Evolutionary conservation across 2,888 invertebrate species (phyloP).

Genomic region (Euzophera pinguis): DNA sequence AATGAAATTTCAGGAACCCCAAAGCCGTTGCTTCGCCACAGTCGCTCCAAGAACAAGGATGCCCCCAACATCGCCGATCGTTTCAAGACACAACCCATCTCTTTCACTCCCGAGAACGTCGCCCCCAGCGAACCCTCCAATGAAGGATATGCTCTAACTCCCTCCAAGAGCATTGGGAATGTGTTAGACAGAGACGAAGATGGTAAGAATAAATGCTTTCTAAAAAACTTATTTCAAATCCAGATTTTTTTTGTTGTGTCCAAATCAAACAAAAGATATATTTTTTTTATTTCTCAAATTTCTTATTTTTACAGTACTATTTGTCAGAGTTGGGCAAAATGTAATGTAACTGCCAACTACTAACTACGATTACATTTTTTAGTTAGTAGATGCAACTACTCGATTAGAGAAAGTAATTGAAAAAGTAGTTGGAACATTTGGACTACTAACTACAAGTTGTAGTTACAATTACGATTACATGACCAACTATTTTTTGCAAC

Average conservation of each 20-base stretch:
- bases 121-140: conserved; percentile 28
- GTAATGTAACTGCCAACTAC: too few species aligned
- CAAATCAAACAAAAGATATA: neutral
- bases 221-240: neutral
- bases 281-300: conserved; percentile 5
- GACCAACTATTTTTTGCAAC: too few species aligned
- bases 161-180: conserved; percentile 67
- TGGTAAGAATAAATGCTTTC: conserved; percentile 45
- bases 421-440: too few species aligned
- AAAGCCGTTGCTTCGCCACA: conserved; percentile 70
- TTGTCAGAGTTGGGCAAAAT: too few species aligned
- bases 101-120: conserved; percentile 45
- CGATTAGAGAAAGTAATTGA: too few species aligned
- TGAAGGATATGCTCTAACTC: conserved; percentile 50
- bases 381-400: too few species aligned
- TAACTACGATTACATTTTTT: too few species aligned
- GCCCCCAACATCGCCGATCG: conserved; percentile 64
- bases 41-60: conserved; percentile 67
- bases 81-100: conserved; percentile 87
- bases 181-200: conserved; percentile 75
- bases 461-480: too few species aligned
- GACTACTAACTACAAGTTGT: too few species aligned
- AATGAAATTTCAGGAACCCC: conserved; percentile 63
- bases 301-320: conserved; percentile 18
- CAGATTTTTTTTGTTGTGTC: conserved; percentile 8